Conservation (phyloP, 2,113 vertebrate species). For the Fulica atra region DNA sequence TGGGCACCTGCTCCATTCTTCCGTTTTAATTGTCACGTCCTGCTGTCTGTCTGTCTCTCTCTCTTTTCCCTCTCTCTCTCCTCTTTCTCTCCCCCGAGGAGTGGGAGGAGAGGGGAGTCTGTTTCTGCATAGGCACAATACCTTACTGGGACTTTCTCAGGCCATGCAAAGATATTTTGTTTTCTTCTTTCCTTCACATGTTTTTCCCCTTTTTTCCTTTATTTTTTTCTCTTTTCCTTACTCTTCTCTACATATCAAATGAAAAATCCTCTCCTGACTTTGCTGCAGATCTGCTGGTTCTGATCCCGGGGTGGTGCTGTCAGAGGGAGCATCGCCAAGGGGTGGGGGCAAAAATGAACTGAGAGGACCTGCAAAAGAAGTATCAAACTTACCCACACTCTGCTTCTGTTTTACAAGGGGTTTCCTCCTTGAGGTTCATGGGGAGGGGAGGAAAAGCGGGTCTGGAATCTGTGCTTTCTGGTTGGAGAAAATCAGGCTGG, state of each 20-base stretch:
- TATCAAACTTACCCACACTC: constrained; percentile 10
- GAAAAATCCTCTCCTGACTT: constrained; percentile 36
- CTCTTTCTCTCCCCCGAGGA: constrained; percentile 3
- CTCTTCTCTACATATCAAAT: background rate
- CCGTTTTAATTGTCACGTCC: background rate
- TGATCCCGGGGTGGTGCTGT: constrained; percentile 43
- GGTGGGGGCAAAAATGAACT: constrained; percentile 1
- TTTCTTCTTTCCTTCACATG: constrained; percentile 10
- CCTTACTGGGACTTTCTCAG: background rate
- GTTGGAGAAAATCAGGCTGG: background rate
- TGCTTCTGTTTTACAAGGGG: constrained; percentile 64
- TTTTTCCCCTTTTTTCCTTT: background rate
- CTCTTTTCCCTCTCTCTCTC: background rate
- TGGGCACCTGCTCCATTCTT: background rate
- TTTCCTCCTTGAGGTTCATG: background rate
- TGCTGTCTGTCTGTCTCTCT: constrained; percentile 6
- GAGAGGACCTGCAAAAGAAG: constrained; percentile 28
- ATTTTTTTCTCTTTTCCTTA: background rate
- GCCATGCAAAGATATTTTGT: background rate
- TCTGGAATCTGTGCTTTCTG: constrained; percentile 16
- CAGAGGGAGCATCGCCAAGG: constrained; percentile 32
- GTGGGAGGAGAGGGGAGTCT: background rate
- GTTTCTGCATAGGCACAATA: background rate
- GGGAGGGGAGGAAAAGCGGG: background rate
- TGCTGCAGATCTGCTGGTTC: constrained; percentile 49